Base-by-base conservation (phyloP, 2,888 invertebrate genomes). In the Dasysyrphus albostriatus region DNA sequence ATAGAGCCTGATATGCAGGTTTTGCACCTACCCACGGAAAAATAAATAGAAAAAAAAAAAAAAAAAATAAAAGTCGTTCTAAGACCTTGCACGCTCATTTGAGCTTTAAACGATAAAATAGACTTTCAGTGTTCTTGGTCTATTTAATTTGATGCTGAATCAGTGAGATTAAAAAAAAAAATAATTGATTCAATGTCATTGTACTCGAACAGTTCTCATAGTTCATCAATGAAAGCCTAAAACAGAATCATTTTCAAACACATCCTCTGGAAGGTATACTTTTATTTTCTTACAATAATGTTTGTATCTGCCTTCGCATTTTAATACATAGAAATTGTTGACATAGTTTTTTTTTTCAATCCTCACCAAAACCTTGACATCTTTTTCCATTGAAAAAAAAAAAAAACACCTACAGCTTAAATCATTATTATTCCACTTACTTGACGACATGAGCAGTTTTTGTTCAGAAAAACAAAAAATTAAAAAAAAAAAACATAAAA, bases 371-470 rank as follows among this genome's bases (percentile, higher is more conserved):
- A 16, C 77, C 77, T 70, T 78, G 70, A 61, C 77, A 70, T 54
- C 61, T n/a, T 61, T 78, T 49, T 59, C 4, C 9, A 24, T n/a
- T 73, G n/a, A 4, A 49, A 14, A 39, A 59, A 58, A 59, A 58
- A 76, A 32, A 59, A 61, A 32, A 37, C 67, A 67, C 67, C 67
- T 67, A 70, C 70, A 70, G 42, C 51, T 78, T 78, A 70, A 61
- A 61, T 80, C 58, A 44, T 80, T 74, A 61, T 74, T 80, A 69
- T 61, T 74, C 67, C 67, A 56, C 69, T 74, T 69, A 74, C 69
- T 74, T 74, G 69, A 37, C 74, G 58, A 37, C 49, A 67, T 49
- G 67, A 49, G 42, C 67, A 49, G 49, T 42, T 67, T 67, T 49
- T 49, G 65, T 67, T 67, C 12, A 37, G 12, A 19, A 14, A 49